Conservation (phyloP, 2,113 vertebrate genomes). For the Mastomys coucha region DNA sequence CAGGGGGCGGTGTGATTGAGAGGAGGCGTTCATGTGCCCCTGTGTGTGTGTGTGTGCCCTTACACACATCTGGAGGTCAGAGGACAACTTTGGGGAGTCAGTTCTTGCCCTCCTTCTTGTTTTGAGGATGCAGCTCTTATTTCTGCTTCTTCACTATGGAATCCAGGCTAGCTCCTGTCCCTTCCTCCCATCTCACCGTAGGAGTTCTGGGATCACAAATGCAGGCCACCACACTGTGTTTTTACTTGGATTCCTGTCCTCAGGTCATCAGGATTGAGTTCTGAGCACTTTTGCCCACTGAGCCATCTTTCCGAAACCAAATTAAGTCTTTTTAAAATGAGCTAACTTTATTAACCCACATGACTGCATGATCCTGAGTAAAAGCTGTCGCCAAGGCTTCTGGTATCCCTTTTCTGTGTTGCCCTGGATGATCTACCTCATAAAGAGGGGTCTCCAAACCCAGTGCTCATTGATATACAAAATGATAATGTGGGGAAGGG, state of each 20-base stretch:
- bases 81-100: neutral
- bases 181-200: neutral
- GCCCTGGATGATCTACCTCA: neutral
- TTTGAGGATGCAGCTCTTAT: neutral
- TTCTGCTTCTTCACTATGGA: neutral
- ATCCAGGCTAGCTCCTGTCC: neutral
- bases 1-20: neutral
- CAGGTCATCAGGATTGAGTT: neutral
- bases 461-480: neutral
- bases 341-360: neutral
- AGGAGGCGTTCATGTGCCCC: neutral
- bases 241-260: neutral
- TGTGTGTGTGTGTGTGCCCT: neutral
- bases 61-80: neutral
- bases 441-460: neutral
- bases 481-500: neutral
- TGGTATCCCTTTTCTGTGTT: neutral
- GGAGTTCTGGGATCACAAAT: neutral
- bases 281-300: neutral
- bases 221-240: no score
- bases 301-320: neutral
- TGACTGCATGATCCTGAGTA: constrained; percentile 40
- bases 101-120: neutral
- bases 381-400: neutral
- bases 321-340: constrained; percentile 64